Evolutionary conservation across 1,140 invertebrate species (phyloP).

Genomic region (Cotesia chilonis): DNA sequence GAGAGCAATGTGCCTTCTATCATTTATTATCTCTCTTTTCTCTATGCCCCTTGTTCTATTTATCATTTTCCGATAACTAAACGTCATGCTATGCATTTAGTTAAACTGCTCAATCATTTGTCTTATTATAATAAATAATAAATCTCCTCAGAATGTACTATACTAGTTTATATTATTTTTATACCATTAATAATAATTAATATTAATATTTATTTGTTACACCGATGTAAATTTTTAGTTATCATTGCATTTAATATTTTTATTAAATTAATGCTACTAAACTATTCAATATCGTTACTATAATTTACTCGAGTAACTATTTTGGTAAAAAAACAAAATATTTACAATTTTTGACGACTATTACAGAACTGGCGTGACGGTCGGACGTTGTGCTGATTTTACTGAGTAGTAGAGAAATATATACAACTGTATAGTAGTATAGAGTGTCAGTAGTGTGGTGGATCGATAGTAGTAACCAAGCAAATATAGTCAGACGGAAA

Average conservation of each 20-base stretch:
- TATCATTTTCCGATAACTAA: slow-evolving; percentile 22
- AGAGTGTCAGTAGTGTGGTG: slow-evolving; percentile 6
- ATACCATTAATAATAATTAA: no score
- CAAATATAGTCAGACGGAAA: slow-evolving; percentile 39
- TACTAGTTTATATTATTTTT: no score
- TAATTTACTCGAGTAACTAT: no score
- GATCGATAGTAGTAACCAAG: slow-evolving; percentile 39
- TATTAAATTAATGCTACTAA: no score
- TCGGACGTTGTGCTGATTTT: slow-evolving; percentile 14
- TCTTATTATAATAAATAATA: neutral
- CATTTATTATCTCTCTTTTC: slow-evolving; percentile 32
- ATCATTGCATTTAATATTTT: neutral
- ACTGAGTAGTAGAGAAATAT: slow-evolving; percentile 5
- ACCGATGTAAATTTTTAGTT: no score
- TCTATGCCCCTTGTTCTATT: slow-evolving; percentile 21
- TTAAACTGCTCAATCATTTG: neutral
- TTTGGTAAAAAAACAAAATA: no score
- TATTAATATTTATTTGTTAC: no score
- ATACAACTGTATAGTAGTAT: no score
- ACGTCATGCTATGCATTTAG: neutral
- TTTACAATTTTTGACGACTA: slow-evolving; percentile 12
- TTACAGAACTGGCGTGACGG: slow-evolving; percentile 25
- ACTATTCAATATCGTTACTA: no score
- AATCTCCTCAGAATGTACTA: neutral
- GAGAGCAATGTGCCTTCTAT: slow-evolving; percentile 37